These are phyloP conservation scores for Oenanthe melanoleuca DNA, from an alignment of 2,113 vertebrate species.

Conservation along the genomic window DNA sequence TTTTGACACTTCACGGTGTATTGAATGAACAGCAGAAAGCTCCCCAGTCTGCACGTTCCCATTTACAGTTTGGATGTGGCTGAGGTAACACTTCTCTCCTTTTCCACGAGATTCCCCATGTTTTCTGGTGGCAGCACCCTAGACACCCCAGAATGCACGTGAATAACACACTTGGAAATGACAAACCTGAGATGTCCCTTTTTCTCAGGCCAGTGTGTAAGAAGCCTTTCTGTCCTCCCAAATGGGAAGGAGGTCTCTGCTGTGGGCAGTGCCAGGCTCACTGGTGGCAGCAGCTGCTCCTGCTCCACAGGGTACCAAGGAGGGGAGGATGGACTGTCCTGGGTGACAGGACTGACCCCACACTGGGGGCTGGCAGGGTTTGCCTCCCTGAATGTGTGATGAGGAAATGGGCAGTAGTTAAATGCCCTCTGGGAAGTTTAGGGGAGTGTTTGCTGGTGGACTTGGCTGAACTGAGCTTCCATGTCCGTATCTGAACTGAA, in stretches of 20 bases:
- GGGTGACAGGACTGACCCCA: not conserved
- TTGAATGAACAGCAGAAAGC: conserved; percentile 19
- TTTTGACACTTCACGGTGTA: conserved; percentile 12
- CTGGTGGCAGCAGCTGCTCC: not conserved
- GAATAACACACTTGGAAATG: not conserved
- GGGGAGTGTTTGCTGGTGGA: not conserved
- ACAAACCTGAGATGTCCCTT: not conserved
- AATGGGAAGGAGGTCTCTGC: not conserved
- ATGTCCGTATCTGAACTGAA: not conserved
- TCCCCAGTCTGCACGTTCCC: not conserved
- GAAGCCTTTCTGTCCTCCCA: not conserved
- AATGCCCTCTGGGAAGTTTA: not conserved
- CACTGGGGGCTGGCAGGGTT: not conserved
- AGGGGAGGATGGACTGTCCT: not conserved
- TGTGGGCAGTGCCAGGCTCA: not conserved
- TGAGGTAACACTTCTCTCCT: not conserved
- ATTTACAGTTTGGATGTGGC: not conserved
- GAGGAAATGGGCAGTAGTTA: not conserved
- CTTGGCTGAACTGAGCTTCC: not conserved
- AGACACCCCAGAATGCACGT: not conserved
- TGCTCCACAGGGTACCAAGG: not conserved
- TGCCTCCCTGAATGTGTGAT: not conserved
- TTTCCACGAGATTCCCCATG: rapidly evolving
- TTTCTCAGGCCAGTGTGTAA: not conserved
- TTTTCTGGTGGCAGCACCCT: not conserved